Evolutionary conservation across 1,140 invertebrate species (phyloP).

Genomic region (Helicoverpa zea): DNA sequence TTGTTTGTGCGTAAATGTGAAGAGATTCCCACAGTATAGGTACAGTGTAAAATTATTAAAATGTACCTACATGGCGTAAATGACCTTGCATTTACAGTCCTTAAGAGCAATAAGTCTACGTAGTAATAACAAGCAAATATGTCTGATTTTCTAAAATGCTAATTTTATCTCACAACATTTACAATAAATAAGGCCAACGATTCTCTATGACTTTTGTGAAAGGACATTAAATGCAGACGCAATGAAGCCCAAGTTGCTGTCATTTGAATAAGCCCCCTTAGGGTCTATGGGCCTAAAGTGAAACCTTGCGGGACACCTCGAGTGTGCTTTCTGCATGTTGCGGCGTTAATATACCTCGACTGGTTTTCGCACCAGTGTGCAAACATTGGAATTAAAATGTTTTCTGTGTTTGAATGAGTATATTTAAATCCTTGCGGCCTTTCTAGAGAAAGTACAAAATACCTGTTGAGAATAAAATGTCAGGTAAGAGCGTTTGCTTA

Average conservation of each 20-base stretch:
- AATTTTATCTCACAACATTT: too few species aligned
- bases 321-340: constrained; percentile 7
- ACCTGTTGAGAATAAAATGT: constrained; percentile 29
- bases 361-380: constrained; percentile 9
- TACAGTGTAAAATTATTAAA: too few species aligned
- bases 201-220: background rate
- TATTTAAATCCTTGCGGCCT: constrained; percentile 37
- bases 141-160: too few species aligned
- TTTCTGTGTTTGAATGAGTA: constrained; percentile 33
- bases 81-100: too few species aligned
- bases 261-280: background rate
- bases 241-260: background rate
- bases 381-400: constrained; percentile 33
- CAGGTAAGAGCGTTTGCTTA: background rate
- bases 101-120: too few species aligned
- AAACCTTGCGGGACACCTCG: background rate
- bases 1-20: constrained; percentile 35
- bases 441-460: constrained; percentile 35
- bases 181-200: too few species aligned
- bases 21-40: constrained; percentile 10
- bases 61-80: too few species aligned
- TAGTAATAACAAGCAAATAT: too few species aligned
- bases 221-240: background rate
- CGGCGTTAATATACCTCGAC: constrained; percentile 9
- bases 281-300: background rate